phyloP scores from a whole-genome alignment of 2,113 vertebrate species.

The Paradoxurus hermaphroditus region DNA sequence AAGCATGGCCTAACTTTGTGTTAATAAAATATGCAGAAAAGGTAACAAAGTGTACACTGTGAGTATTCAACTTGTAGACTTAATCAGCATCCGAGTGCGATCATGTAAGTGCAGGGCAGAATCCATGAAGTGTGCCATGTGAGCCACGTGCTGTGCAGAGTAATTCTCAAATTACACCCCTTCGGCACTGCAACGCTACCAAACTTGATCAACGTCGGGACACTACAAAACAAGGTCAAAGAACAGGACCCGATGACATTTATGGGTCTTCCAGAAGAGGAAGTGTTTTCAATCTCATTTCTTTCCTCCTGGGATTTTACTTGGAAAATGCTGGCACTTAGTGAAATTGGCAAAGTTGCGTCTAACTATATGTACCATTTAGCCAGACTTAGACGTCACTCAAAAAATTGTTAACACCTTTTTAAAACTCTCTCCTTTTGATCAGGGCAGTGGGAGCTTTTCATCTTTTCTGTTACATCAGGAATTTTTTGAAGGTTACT shows the following conservation, averaged over 20 bases:
- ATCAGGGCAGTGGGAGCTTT: neutral
- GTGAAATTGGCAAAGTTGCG: neutral
- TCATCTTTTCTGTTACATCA: neutral
- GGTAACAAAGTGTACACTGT: neutral
- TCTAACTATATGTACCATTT: constrained; percentile 8
- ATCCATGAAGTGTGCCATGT: neutral
- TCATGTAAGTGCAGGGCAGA: neutral
- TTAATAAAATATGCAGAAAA: constrained; percentile 61
- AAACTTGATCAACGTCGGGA: no score
- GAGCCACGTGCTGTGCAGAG: neutral
- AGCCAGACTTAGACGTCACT: neutral
- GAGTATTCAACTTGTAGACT: constrained; percentile 29
- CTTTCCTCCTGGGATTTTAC: constrained; percentile 41
- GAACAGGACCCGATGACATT: neutral
- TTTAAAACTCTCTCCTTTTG: neutral
- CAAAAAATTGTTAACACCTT: neutral
- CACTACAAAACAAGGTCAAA: neutral
- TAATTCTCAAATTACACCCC: neutral
- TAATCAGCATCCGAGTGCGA: constrained; percentile 16
- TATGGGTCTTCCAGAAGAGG: neutral
- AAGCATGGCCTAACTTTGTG: constrained; percentile 39
- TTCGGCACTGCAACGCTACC: no score
- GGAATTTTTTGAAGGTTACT: neutral
- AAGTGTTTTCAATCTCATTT: neutral
- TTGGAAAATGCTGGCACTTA: constrained; percentile 31